Base-by-base conservation (phyloP, 2,888 invertebrate species). In the Podotricha telesiphe region DNA sequence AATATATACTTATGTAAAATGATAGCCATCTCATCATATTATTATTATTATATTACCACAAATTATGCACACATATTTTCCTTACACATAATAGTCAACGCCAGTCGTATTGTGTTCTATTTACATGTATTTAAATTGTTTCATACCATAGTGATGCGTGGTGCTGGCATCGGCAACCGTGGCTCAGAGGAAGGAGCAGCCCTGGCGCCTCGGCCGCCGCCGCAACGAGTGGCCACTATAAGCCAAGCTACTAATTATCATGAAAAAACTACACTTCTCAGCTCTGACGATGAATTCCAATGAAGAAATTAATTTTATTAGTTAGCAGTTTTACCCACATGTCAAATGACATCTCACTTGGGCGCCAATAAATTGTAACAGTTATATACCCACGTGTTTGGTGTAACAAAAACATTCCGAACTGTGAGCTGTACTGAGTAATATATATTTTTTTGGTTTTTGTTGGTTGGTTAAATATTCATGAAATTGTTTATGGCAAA, bases 241-340 rank as follows among this genome's bases (percentile, higher is more conserved):
- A 95, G 95, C 77, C 95, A 96, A 80, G 86, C 87, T 62, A 84
- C 90, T 75, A 96, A 96, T 89, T 98, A 98, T 93, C 98, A 97
- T 89, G 99, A 99, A 94, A 98, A 98, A 93, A 98, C 98, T 48
- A 98, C 98, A 94, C 94, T 99, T 75, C 95, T 99, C 77, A 98
- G 98, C 93, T 98, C 98, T 76, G 99, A 99, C 85, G 99, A 99
- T 87, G 99, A 99, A 89, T 97, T 97, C 89, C 97, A 97, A 94
- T 97, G 94, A 94, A 82, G 56, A 13, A 47, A 42, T 66, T 48
- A 28, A 51, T n/a, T 1, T 17, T 17, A 19, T 17, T 55, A 55
- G 55, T 20, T 45, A 47, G 50, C n/a, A 53, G 15, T 19, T 37
- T 42, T 37, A 55, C 28, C 59, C 34, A 28, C 19, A 48, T 48